phyloP scores from a whole-genome alignment of 2,888 invertebrate species.

The Electrophaes corylata region DNA sequence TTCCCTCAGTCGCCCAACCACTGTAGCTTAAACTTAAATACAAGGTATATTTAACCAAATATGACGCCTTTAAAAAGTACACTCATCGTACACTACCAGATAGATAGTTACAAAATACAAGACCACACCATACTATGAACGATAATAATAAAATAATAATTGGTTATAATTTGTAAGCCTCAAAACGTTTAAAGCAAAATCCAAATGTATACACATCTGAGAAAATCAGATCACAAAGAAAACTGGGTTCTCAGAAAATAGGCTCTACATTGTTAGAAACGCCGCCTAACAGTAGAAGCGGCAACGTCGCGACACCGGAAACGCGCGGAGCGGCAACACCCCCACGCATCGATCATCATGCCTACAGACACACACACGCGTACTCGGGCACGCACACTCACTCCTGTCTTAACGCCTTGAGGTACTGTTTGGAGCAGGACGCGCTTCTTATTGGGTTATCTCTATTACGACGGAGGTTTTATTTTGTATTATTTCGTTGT shows the following conservation, averaged over 20 bases:
- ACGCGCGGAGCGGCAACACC: slow-evolving; percentile 86
- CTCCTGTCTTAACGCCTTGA: slow-evolving; percentile 46
- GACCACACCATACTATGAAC: too few relatives aligned
- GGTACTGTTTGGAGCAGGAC: slow-evolving; percentile 38
- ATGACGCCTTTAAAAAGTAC: too few relatives aligned
- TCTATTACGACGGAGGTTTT: slow-evolving; percentile 12
- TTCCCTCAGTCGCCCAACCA: too few relatives aligned
- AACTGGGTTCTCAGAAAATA: slow-evolving; percentile 37
- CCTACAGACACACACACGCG: slow-evolving; percentile 57
- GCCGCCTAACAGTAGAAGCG: slow-evolving; percentile 58
- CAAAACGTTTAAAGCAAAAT: too few relatives aligned
- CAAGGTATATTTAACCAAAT: too few relatives aligned
- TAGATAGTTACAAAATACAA: too few relatives aligned
- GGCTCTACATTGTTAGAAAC: slow-evolving; percentile 55
- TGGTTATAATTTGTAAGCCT: too few relatives aligned
- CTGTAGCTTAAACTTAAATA: too few relatives aligned
- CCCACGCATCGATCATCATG: slow-evolving; percentile 85
- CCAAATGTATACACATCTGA: too few relatives aligned
- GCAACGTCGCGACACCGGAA: slow-evolving; percentile 84
- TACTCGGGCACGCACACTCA: slow-evolving; percentile 44
- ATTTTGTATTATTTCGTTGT: slow-evolving; percentile 8
- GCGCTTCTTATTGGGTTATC: slow-evolving; percentile 31
- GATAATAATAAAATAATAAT: too few relatives aligned
- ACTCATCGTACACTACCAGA: too few relatives aligned
- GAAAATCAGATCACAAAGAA: slow-evolving; percentile 24